These are phyloP conservation scores for Melieria crassipennis DNA, from an alignment of 2,888 invertebrate species.

Conservation along the genomic window DNA sequence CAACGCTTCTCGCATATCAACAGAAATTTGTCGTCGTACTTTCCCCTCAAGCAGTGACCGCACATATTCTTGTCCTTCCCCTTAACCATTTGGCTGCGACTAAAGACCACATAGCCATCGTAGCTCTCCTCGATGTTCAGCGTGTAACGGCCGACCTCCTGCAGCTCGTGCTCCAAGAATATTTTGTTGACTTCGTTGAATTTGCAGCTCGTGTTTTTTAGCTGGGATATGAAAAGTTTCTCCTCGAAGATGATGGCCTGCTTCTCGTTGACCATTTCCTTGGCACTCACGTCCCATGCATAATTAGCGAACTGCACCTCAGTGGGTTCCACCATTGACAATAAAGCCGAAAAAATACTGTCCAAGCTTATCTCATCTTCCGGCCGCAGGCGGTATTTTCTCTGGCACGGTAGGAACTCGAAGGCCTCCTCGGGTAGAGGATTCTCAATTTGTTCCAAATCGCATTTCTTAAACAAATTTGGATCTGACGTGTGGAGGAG, in stretches of 20 bases:
- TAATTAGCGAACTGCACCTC: conserved; percentile 46
- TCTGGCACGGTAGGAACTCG: conserved; percentile 46
- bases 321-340: conserved; percentile 50
- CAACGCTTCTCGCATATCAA: conserved; percentile 55
- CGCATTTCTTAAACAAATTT: conserved; percentile 28
- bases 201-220: conserved; percentile 52
- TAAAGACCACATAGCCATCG: conserved; percentile 58
- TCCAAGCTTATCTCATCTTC: conserved; percentile 59
- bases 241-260: conserved; percentile 53
- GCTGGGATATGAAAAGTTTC: conserved; percentile 50
- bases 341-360: conserved; percentile 55
- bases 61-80: conserved; percentile 47
- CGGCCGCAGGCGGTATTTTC: conserved; percentile 46
- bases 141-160: conserved; percentile 52
- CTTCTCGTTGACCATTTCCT: conserved; percentile 52
- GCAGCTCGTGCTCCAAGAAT: conserved; percentile 55
- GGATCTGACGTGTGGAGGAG: conserved; percentile 6
- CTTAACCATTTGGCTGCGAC: conserved; percentile 56
- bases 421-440: conserved; percentile 27
- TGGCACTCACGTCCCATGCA: conserved; percentile 53
- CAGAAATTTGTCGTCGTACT: conserved; percentile 55
- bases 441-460: conserved; percentile 37
- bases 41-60: conserved; percentile 55
- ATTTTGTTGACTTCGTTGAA: conserved; percentile 52
- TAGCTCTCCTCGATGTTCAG: conserved; percentile 56